Base-by-base conservation (phyloP, 2,888 invertebrate species). In the Erebia epiphron region DNA sequence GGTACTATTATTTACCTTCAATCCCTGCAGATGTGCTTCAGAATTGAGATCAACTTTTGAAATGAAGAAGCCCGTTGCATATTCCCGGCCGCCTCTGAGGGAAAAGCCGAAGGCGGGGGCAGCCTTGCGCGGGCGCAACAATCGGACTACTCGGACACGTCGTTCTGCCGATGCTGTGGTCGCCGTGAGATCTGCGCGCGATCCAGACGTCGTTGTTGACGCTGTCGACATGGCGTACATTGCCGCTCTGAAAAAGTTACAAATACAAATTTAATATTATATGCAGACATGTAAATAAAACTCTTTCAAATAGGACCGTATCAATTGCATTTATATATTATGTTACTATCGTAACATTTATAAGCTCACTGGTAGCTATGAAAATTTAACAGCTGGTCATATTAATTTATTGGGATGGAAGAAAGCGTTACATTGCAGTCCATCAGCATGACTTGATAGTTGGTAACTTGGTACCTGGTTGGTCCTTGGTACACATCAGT, bases 11-110 rank as follows among this genome's bases (percentile, higher is more conserved):
- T 52, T 94, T 91, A 98, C 98, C 95, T 96, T 96, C 66, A 99
- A 91, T 75, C 98, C 98, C 86, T 97, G 97, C 65, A 95, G 92
- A 80, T 97, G 96, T 0, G 98, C 98, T 86, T 98, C 98, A 1
- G 98, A 97, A 70, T 97, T 97, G 49, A 96, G 95, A 77, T 98
- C 97, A 10, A 99, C 96, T 81, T 96, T 96, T 26, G 98, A 98
- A 72, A 99, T 96, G 90, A 98, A 98, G 90, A 98, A 97, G 46
- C 99, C 99, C 0, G 98, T 97, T 35, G 97, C 97, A 85, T 98
- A 97, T 84, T 99, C 99, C 75, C 96, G 95, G 16, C 99, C 98
- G 43, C 98, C 98, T 3, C 98, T 94, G 70, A 98, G 89, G 2
- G 97, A 96, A 87, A 98, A 98, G 0, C 98, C 98, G 80, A 96